Base-by-base conservation (phyloP, 2,113 vertebrate species). In the Raphicerus campestris region DNA sequence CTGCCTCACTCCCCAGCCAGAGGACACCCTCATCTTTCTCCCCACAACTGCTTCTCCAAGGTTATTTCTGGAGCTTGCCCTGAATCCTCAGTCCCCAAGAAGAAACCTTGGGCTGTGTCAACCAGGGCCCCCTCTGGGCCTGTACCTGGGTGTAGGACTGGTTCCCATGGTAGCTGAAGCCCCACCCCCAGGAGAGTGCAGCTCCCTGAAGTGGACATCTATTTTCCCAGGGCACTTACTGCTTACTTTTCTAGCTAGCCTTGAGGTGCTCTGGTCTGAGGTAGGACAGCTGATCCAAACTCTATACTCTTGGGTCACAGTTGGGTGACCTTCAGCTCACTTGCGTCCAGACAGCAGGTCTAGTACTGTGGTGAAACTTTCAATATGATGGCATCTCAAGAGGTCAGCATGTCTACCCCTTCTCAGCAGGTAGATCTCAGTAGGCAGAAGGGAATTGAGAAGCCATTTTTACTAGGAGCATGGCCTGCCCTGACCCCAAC, bases 401-500 rank as follows among this genome's bases (percentile, higher is more conserved):
- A 39, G 73, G 47, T 56, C 35, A 7, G 56, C 55, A 14, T n/a
- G 5, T 24, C 39, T 13, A 0, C 49, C 28, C 60, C 6, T 91
- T 56, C 70, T 42, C 32, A 26, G 84, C 47, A 30, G 51, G 39
- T 63, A 39, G 42, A 32, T 42, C 87, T 83, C 45, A 73, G 87
- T 28, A 63, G 85, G 26, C 4, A 4, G 77, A 47, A 53, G 30
- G 11, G 60, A 75, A 84, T 10, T 22, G 39, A 80, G 85, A 91
- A 80, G 51, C n/a, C 75, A 42, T 51, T 94, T 87, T 93, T 83
- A 81, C 28, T 20, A 66, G 61, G 84, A 91, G 80, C 35, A 3
- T 15, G 56, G 45, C 87, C 87, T 82, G 16, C 75, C 81, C 81
- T 90, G 90, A 96, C 96, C 97, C 81, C 78, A n/a, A 60, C 61